Base-by-base conservation (phyloP, 2,113 vertebrate species). In the Charadrius vociferus region DNA sequence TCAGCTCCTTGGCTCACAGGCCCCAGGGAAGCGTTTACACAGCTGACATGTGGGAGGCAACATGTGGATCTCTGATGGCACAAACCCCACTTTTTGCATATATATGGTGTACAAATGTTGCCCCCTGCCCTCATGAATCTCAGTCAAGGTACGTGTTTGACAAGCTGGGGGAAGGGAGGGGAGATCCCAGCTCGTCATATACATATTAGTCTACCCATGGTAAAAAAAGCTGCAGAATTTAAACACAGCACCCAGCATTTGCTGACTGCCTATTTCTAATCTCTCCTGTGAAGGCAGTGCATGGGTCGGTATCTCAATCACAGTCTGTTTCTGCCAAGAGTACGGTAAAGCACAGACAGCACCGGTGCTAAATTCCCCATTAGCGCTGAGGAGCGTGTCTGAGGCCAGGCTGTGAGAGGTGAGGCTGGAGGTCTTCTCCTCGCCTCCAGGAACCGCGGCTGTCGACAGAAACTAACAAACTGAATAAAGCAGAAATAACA, bases 401-500 rank as follows among this genome's bases (percentile, higher is more conserved):
- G 43, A 58, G 45, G 65, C 65, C 81, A 79, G 81, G 22, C 65
- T 45, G 41, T 23, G 66, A 67, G 47, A 65, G 22, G 50, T 62
- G 86, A 95, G 41, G 53, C 80, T 70, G 77, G 49, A 88, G 66
- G 58, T 66, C 58, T 85, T 67, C 75, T 89, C 53, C 36, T 62
- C n/a, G 27, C 49, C 49, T 59, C n/a, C 50, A 24, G 59, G 80
- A 65, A 81, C n/a, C 0, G 0, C 0, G 1, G 36, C 83, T 81
- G 68, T n/a, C 3, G 0, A 27, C 47, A 81, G 55, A 83, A 37
- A 37, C 45, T 73, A 84, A 61, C 55, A 78, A 81, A 90, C 62
- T 11, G 43, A 86, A 93, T 85, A 90, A 88, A 88, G 85, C 55
- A 88, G 50, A 94, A 91, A 75, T 65, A 94, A 90, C 47, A 82